Evolutionary conservation across 1,140 invertebrate genomes (phyloP), one percentile per base, ranked within the genome.

Genomic region (Ceratina calcarata): DNA sequence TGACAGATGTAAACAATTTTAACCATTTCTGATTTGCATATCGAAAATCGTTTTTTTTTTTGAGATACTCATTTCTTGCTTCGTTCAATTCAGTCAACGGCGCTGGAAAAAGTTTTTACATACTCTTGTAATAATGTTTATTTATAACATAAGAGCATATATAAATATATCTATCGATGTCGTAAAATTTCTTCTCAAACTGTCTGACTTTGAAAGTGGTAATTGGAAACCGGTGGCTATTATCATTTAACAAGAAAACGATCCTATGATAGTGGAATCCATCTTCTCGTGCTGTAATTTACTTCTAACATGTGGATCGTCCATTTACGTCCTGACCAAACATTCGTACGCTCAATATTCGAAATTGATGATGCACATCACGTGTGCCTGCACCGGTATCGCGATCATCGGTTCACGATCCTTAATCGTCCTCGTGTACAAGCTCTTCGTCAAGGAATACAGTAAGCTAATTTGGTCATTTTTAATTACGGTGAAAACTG

Each of bases 231-330:
- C 55, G 55, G 6, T 37, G 2, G 32, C 32, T 18, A n/a, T 57
- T 57, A 1, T 57, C 55, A 57, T 57, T 3, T 70, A 12, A 16
- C 0, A 18, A 37, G 62, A 27, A 15, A 32, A 32, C 27, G 18
- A 55, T 68, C 32, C 51, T 3, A 89, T 89, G 89, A 78, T 89
- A 55, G 16, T 80, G 8, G 85, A 87, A 45, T 75, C 87, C 0
- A 27, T 87, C n/a, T 69, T 87, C 24, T 88, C 89, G 0, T 84
- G 81, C 60, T 71, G 79, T 27, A 87, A 83, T 80, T 64, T 90
- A 3, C 3, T 86, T 24, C 49, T 90, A 10, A 84, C 82, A 15
- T 88, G 84, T 12, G 84, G 85, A 24, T 85, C 70, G 3, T 85
- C 77, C n/a, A 77, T 89, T 61, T 83, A 89, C 60, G 57, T 76